Evolutionary conservation across 2,888 invertebrate genomes (phyloP), one percentile per base, ranked within the genome.

Genomic region (Microctonus brassicae): DNA sequence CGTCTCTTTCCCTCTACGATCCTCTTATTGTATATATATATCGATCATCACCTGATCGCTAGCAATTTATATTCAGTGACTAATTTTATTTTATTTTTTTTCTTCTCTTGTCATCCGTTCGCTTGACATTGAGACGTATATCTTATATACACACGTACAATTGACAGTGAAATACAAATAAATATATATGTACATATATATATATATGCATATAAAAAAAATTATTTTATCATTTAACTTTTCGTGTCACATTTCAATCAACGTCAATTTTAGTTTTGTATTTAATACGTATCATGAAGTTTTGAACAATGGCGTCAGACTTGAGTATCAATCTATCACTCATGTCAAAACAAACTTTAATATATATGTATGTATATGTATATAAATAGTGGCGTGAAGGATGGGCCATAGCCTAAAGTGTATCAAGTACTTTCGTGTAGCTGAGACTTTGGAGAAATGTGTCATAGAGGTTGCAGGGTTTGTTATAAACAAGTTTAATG

Each of bases 261-360:
- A 47, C 47, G 47, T 47, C 47, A 20, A 17, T 47, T 62, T 24
- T 22, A 24, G 6, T 57, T 47, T 47, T 24, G 13, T 42, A 34
- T 34, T 20, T 34, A 11, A 22, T 29, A 33, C 10, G 20, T 60
- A 63, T 47, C 17, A n/a, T 10, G 22, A 64, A 64, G 53, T 66
- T 66, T 20, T 7, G 26, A 39, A 58, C 57, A 66, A 66, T 66
- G 29, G 5, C 57, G 39, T 66, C 39, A 58, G 39, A 26, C n/a
- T 36, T 66, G 55, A 64, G 53, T 64, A 64, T 64, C 64, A 64
- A 64, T 64, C 64, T 52, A 53, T 53, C 47, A 34, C 22, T 33
- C 22, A 33, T n/a, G 2, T 22, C 13, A 33, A 39, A 66, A 58
- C 66, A 36, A 57, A 55, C 24, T 66, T 66, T 66, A 22, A 57